Conservation (phyloP, 1,140 invertebrate species). For the Nylanderia fulva region DNA sequence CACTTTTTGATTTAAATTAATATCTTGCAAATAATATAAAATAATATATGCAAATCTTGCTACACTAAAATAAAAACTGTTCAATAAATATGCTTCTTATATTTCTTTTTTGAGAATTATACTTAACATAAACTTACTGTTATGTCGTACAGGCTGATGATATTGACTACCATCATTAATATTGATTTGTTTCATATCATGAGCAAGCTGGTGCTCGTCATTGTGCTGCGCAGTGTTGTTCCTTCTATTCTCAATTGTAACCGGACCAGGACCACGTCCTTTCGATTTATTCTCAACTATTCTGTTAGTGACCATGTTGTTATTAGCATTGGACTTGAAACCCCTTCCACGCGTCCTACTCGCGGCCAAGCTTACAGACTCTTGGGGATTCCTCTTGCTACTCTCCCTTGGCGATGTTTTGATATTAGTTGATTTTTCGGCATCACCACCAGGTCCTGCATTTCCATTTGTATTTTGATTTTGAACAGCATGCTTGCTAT, state of each 20-base stretch:
- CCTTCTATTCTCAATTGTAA: conserved; percentile 78
- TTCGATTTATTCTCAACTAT: conserved; percentile 82
- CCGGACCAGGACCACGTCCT: conserved; percentile 79
- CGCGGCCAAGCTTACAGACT: conserved; percentile 77
- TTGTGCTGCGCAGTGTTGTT: conserved; percentile 77
- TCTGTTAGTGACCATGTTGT: conserved; percentile 81
- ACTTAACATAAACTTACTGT: conserved; percentile 74
- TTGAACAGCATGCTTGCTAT: conserved; percentile 73
- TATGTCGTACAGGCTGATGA: conserved; percentile 80
- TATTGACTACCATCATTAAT: conserved; percentile 83
- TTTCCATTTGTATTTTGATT: conserved; percentile 80
- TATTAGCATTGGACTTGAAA: conserved; percentile 82
- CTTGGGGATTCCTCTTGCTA: conserved; percentile 80
- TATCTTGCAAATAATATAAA: too few species aligned
- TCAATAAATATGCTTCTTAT: conserved; percentile 19
- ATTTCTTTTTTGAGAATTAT: not conserved
- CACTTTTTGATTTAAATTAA: not conserved
- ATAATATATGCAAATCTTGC: not conserved
- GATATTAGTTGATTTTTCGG: conserved; percentile 75
- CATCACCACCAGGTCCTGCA: conserved; percentile 68
- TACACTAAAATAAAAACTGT: not conserved
- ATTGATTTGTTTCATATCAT: conserved; percentile 85
- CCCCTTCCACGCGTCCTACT: conserved; percentile 82
- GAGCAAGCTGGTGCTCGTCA: conserved; percentile 83
- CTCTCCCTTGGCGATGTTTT: conserved; percentile 78